phyloP scores from a whole-genome alignment of 2,888 invertebrate species.

The Cylloceria caligata region DNA sequence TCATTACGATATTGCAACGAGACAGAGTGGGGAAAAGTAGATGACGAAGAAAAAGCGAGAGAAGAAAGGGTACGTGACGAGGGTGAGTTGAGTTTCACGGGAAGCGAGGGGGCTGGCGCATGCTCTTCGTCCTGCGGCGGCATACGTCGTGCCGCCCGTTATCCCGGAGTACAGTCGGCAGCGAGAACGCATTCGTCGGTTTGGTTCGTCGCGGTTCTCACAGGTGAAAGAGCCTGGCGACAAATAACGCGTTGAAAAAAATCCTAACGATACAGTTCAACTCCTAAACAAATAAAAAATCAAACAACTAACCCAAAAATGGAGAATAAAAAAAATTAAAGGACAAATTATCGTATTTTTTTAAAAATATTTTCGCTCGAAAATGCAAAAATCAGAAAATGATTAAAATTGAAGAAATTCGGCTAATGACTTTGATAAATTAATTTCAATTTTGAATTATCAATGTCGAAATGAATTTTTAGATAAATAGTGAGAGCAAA shows the following conservation, averaged over 20 bases:
- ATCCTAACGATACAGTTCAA: background rate
- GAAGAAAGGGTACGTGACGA: slow-evolving; percentile 29
- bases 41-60: background rate
- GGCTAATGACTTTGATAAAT: too few species aligned
- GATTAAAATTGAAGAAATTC: too few species aligned
- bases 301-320: too few species aligned
- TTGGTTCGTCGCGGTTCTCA: background rate
- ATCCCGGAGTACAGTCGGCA: slow-evolving; percentile 53
- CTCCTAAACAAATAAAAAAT: background rate
- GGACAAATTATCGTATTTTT: too few species aligned
- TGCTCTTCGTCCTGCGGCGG: slow-evolving; percentile 74
- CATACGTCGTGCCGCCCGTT: slow-evolving; percentile 66
- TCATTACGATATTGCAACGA: background rate
- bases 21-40: background rate
- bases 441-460: background rate
- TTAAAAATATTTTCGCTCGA: too few species aligned
- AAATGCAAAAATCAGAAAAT: too few species aligned
- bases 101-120: slow-evolving; percentile 71
- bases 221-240: background rate
- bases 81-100: slow-evolving; percentile 45
- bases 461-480: too few species aligned
- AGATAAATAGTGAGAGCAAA: background rate
- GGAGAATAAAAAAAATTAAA: too few species aligned
- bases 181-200: slow-evolving; percentile 54
- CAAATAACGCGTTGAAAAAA: background rate